Conservation (phyloP, 2,888 invertebrate genomes). For the Lomographa bimaculata region DNA sequence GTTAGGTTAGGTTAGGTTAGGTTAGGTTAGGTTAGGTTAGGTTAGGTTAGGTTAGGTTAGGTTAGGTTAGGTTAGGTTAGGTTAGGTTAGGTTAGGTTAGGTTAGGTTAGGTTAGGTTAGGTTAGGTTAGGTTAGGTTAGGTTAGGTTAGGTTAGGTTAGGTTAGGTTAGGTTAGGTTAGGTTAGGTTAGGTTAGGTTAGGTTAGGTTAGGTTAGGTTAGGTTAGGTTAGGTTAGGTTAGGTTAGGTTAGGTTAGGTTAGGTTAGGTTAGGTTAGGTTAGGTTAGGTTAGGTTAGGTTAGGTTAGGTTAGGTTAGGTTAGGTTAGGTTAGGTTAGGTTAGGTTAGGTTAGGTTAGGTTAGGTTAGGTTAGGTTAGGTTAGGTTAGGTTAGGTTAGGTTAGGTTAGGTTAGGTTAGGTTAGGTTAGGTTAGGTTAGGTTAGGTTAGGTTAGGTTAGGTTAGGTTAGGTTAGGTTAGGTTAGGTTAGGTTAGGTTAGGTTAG, state of each 20-base stretch:
- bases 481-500: conserved; percentile 24
- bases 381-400: conserved; percentile 26
- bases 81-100: conserved; percentile 29
- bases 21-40: conserved; percentile 23
- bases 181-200: conserved; percentile 6
- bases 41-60: conserved; percentile 18
- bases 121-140: conserved; percentile 24
- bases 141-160: conserved; percentile 23
- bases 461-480: conserved; percentile 31
- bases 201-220: conserved; percentile 10
- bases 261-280: conserved; percentile 25
- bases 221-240: conserved; percentile 9
- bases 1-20: conserved; percentile 17
- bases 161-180: conserved; percentile 17
- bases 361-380: conserved; percentile 23
- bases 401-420: conserved; percentile 33
- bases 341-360: conserved; percentile 20
- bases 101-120: conserved; percentile 23
- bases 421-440: conserved; percentile 36
- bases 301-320: conserved; percentile 21
- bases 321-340: conserved; percentile 23
- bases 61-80: conserved; percentile 24
- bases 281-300: conserved; percentile 9
- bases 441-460: conserved; percentile 31
- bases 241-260: conserved; percentile 20